Percentiles rank a stretch among this genome's conserved stretches.
phyloP scores from a whole-genome alignment of 2,888 invertebrate genomes.

The Eutolmus rufibarbis region DNA sequence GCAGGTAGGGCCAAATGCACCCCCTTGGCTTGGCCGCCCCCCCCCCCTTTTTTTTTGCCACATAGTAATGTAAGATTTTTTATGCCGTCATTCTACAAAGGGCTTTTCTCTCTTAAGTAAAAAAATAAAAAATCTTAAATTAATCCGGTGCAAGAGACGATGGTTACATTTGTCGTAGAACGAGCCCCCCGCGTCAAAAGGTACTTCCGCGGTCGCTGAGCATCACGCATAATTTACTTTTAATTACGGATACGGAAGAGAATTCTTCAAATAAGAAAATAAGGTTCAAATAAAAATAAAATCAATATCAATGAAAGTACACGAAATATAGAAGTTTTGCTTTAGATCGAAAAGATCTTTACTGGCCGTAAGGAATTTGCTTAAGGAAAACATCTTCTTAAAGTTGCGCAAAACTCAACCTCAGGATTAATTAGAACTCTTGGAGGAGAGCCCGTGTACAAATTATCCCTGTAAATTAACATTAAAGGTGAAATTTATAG shows the following conservation, averaged over 20 bases:
- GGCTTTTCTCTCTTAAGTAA: no score
- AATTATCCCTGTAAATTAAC: conserved; percentile 15
- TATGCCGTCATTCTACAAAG: no score
- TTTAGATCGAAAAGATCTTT: neutral
- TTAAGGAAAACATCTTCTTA: conserved; percentile 26
- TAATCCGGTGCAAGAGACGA: no score
- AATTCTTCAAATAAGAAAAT: neutral
- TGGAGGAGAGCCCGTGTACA: neutral
- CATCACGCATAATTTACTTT: neutral
- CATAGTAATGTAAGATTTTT: no score
- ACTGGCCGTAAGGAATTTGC: neutral
- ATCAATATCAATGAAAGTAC: neutral
- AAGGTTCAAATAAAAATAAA: neutral
- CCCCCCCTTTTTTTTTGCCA: no score
- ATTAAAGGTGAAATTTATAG: conserved; percentile 21
- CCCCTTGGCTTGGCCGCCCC: no score
- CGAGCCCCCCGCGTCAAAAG: no score
- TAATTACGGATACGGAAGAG: neutral
- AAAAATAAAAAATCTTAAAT: no score
- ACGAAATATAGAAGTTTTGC: neutral
- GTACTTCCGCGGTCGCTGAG: no score
- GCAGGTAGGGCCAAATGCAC: no score
- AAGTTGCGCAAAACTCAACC: conserved; percentile 27
- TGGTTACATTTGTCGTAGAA: no score
- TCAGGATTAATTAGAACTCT: conserved; percentile 29